Evolutionary conservation across 1,140 invertebrate genomes (phyloP).

Genomic region (Leucophenga varia): DNA sequence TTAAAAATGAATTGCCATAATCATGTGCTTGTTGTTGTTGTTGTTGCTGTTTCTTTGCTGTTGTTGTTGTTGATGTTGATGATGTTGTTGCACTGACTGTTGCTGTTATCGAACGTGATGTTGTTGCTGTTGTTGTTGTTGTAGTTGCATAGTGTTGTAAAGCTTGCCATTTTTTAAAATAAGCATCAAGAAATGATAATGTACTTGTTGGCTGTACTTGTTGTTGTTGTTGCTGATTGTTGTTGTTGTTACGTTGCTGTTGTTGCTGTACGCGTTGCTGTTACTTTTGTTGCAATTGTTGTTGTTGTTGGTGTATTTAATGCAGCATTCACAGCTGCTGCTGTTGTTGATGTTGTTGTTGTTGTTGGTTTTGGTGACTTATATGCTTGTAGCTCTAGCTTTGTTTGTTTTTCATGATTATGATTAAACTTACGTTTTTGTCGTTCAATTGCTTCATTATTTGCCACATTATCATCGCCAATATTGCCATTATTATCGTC

Average conservation of each 20-base stretch:
- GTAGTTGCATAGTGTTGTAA: conserved; percentile 17
- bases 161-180: conserved; percentile 49
- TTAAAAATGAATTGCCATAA: conserved; percentile 39
- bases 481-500: conserved; percentile 12
- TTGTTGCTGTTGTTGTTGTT: conserved; percentile 22
- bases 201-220: conserved; percentile 31
- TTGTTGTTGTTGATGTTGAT: conserved; percentile 14
- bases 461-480: conserved; percentile 44
- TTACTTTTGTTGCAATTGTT: conserved; percentile 5
- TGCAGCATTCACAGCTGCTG: conserved; percentile 10
- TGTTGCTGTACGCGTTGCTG: conserved; percentile 25
- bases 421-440: conserved; percentile 54
- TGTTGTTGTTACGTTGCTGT: conserved; percentile 20
- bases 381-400: conserved; percentile 24
- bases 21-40: conserved; percentile 14
- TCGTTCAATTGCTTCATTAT: conserved; percentile 54
- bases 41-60: conserved; percentile 14
- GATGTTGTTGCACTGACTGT: background rate
- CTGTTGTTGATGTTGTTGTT: conserved; percentile 30
- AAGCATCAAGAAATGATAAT: conserved; percentile 43
- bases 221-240: conserved; percentile 15
- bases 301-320: conserved; percentile 2
- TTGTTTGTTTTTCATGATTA: conserved; percentile 26
- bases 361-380: conserved; percentile 4
- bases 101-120: conserved; percentile 12